Conservation (phyloP, 2,797 vertebrate species). For the Lophura swinhoii region DNA sequence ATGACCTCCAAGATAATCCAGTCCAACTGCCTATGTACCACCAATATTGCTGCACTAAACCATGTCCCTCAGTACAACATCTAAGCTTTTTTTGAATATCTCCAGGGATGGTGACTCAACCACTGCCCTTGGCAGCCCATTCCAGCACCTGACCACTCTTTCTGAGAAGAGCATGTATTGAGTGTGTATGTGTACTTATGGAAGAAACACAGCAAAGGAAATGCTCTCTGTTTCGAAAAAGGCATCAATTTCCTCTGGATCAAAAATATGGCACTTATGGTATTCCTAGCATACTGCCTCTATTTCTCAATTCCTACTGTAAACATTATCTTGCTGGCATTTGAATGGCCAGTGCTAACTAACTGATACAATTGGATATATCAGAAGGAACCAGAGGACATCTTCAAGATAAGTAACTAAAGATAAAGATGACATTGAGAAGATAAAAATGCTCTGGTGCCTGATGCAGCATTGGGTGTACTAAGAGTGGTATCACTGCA, state of each 20-base stretch:
- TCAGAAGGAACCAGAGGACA: background rate
- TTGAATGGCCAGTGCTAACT: background rate
- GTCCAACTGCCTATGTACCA: too few species aligned
- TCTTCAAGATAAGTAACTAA: background rate
- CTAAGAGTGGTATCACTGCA: background rate
- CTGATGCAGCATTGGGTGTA: background rate
- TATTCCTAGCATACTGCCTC: background rate
- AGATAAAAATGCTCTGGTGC: background rate
- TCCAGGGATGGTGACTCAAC: too few species aligned
- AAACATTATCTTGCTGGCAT: background rate
- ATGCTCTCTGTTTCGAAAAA: background rate
- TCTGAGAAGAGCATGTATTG: fast-evolving
- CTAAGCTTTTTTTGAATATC: too few species aligned
- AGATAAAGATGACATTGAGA: background rate
- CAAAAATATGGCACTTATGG: background rate
- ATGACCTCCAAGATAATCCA: too few species aligned
- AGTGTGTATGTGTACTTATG: too few species aligned
- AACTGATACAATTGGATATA: background rate
- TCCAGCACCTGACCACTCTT: too few species aligned
- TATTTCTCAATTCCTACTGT: background rate
- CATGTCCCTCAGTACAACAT: too few species aligned
- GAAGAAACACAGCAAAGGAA: background rate
- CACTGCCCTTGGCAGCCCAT: too few species aligned
- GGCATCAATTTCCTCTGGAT: fast-evolving
- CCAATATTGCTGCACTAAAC: too few species aligned